phyloP scores from a whole-genome alignment of 2,888 invertebrate species.

The Amiota minor region DNA sequence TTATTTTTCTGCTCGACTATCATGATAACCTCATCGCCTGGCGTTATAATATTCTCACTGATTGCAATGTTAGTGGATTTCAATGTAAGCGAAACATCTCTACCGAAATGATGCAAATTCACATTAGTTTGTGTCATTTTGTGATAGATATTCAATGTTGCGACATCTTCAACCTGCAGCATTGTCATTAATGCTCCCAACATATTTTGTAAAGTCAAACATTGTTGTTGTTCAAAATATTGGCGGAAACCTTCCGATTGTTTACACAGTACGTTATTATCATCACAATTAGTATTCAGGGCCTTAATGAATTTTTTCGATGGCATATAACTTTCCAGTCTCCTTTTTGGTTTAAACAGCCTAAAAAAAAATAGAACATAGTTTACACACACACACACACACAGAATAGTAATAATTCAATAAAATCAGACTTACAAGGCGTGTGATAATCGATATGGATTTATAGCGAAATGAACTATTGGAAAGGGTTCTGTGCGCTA shows the following conservation, averaged over 20 bases:
- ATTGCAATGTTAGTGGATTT: slow-evolving; percentile 32
- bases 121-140: slow-evolving; percentile 53
- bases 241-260: slow-evolving; percentile 50
- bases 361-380: slow-evolving; percentile 29
- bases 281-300: background rate
- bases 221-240: slow-evolving; percentile 46
- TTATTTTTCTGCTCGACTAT: slow-evolving; percentile 45
- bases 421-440: slow-evolving; percentile 1
- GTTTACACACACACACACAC: background rate
- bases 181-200: slow-evolving; percentile 50
- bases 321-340: slow-evolving; percentile 44
- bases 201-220: slow-evolving; percentile 53
- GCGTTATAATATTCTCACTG: slow-evolving; percentile 50
- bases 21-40: slow-evolving; percentile 58
- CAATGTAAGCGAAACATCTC: slow-evolving; percentile 53
- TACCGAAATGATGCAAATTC: slow-evolving; percentile 55
- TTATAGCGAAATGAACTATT: slow-evolving; percentile 54
- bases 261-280: slow-evolving; percentile 31
- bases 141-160: slow-evolving; percentile 54
- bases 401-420: background rate
- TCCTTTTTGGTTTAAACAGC: slow-evolving; percentile 36
- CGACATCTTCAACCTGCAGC: slow-evolving; percentile 68
- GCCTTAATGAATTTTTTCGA: slow-evolving; percentile 35
- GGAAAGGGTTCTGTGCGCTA: slow-evolving; percentile 60
- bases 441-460: slow-evolving; percentile 54